A percentile compares a stretch with the other conserved stretches of the same genome.
phyloP scores from a whole-genome alignment of 2,797 vertebrate species.

The Selene dorsalis region DNA sequence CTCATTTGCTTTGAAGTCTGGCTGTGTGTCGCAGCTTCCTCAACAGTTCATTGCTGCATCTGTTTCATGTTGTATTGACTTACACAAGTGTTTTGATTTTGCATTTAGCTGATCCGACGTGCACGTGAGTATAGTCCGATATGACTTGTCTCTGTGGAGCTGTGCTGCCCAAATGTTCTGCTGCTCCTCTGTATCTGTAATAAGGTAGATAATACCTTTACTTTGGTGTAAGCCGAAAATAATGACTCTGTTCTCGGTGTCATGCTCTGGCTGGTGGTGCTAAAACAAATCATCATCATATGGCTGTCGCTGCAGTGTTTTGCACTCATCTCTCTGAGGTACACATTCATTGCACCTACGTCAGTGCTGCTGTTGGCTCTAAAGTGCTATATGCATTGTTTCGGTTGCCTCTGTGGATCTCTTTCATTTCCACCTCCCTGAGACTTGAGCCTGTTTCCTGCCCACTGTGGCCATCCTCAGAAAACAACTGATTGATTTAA shows the following conservation, averaged over 20 bases:
- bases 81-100: conserved; percentile 1
- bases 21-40: conserved; percentile 1
- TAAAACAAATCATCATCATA: conserved; percentile 24
- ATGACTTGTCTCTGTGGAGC: not conserved
- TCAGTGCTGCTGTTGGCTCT: conserved; percentile 34
- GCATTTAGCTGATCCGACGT: not conserved
- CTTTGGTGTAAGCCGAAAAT: conserved; percentile 2
- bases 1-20: not conserved
- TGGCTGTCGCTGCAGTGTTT: not conserved
- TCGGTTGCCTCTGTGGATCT: conserved; percentile 47
- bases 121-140: not conserved
- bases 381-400: conserved; percentile 58
- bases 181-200: not conserved
- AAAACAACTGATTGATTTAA: conserved; percentile 79
- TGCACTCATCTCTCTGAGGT: conserved; percentile 41
- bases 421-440: conserved; percentile 53
- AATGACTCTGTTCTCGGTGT: not conserved
- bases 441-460: conserved; percentile 47
- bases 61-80: not conserved
- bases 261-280: not conserved
- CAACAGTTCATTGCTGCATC: not conserved
- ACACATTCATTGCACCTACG: conserved; percentile 32
- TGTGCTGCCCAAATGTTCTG: not conserved
- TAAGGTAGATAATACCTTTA: not conserved
- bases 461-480: conserved; percentile 64